phyloP scores from a whole-genome alignment of 2,797 vertebrate genomes.

The Smutsia temminckii region DNA sequence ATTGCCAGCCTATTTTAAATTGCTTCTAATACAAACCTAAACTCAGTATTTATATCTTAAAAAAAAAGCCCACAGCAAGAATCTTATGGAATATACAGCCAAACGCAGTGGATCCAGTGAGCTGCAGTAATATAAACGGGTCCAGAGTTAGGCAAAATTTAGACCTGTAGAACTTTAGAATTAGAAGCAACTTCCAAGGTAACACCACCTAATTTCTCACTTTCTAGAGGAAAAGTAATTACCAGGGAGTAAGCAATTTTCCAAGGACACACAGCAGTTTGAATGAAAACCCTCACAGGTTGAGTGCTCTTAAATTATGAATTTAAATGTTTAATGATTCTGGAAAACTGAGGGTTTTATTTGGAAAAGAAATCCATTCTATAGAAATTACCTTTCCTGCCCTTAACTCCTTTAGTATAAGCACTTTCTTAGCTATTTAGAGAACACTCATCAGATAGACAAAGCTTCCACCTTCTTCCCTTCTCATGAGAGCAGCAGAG shows the following conservation, averaged over 20 bases:
- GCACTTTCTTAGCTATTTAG: not conserved
- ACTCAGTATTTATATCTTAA: not conserved
- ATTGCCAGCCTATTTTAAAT: not conserved
- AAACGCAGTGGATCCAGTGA: fast-evolving
- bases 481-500: not conserved
- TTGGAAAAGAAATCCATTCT: not conserved
- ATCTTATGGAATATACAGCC: not conserved
- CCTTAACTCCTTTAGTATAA: not conserved
- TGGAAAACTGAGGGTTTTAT: not conserved
- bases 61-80: no score
- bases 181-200: not conserved
- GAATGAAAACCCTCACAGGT: not conserved
- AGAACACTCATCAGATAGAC: not conserved
- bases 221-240: constrained; percentile 2
- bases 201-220: not conserved
- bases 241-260: not conserved
- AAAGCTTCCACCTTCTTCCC: not conserved
- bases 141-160: not conserved
- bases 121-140: not conserved
- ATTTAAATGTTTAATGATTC: not conserved
- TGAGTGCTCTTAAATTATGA: not conserved
- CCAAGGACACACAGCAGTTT: not conserved
- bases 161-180: not conserved
- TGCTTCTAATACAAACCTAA: not conserved
- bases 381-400: not conserved